phyloP scores from a whole-genome alignment of 2,113 vertebrate genomes.

The Psilopogon haemacephalus region DNA sequence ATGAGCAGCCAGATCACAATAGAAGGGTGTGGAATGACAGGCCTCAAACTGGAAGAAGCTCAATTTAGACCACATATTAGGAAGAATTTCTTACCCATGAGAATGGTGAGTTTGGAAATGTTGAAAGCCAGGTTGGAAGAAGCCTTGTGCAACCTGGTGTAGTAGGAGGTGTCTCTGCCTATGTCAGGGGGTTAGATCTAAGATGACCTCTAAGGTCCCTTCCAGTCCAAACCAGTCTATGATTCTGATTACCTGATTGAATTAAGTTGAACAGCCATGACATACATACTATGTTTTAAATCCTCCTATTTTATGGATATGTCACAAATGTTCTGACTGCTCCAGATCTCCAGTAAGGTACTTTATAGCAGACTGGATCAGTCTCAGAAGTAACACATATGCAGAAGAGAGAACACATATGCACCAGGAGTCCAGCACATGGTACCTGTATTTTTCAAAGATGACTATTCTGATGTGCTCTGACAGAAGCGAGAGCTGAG shows the following conservation, averaged over 20 bases:
- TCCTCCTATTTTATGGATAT: accelerated
- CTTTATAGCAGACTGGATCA: neutral
- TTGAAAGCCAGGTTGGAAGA: too few relatives aligned
- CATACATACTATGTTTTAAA: neutral
- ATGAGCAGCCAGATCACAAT: accelerated
- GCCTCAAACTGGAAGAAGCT: too few relatives aligned
- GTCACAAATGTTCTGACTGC: neutral
- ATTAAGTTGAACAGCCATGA: accelerated
- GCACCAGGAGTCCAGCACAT: neutral
- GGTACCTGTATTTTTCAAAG: neutral
- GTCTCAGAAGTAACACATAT: neutral
- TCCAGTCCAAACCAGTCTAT: too few relatives aligned
- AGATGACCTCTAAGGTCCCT: too few relatives aligned
- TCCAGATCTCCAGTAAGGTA: neutral
- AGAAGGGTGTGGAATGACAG: too few relatives aligned
- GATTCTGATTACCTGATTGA: neutral
- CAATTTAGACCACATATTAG: too few relatives aligned
- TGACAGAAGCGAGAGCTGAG: conserved; percentile 1
- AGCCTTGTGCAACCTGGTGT: too few relatives aligned
- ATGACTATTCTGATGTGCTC: neutral
- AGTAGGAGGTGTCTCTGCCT: too few relatives aligned
- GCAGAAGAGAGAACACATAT: neutral
- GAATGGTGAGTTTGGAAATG: too few relatives aligned
- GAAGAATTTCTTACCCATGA: too few relatives aligned
- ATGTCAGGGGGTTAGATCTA: too few relatives aligned